Conservation (phyloP, 2,888 invertebrate species). For the Nemapogon koenigi region DNA sequence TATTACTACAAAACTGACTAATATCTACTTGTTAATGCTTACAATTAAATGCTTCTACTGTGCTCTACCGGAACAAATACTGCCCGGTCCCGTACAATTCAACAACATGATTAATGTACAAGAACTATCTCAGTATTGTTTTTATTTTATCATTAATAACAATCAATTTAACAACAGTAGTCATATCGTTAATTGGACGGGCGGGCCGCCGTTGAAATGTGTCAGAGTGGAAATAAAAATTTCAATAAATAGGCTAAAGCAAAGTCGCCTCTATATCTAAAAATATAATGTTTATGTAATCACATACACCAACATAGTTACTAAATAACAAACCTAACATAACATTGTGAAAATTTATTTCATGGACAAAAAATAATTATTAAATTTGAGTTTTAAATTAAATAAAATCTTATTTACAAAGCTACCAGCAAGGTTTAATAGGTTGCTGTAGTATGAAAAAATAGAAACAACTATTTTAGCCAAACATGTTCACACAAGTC, state of each 20-base stretch:
- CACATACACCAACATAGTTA: no score
- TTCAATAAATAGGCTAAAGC: no score
- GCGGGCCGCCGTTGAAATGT: no score
- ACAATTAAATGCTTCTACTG: conserved; percentile 56
- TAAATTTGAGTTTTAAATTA: conserved; percentile 28
- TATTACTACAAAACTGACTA: conserved; percentile 62
- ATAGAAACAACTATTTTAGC: no score
- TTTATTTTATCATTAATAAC: not conserved
- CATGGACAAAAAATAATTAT: conserved; percentile 14
- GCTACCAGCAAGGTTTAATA: no score
- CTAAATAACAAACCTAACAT: conserved; percentile 55
- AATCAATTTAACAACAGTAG: not conserved
- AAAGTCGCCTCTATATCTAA: no score
- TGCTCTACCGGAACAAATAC: not conserved
- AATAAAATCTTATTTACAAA: conserved; percentile 63
- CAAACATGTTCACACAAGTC: no score
- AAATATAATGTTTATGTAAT: no score
- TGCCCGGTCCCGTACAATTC: no score
- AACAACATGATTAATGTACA: no score
- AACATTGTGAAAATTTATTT: conserved; percentile 11
- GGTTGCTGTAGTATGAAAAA: conserved; percentile 3
- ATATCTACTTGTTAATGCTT: conserved; percentile 52
- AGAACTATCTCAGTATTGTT: no score
- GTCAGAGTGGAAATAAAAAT: no score
- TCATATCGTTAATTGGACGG: conserved; percentile 15